Evolutionary conservation across 2,888 invertebrate species (phyloP), one percentile per base, ranked within the genome.

Genomic region (Leptothorax acervorum): DNA sequence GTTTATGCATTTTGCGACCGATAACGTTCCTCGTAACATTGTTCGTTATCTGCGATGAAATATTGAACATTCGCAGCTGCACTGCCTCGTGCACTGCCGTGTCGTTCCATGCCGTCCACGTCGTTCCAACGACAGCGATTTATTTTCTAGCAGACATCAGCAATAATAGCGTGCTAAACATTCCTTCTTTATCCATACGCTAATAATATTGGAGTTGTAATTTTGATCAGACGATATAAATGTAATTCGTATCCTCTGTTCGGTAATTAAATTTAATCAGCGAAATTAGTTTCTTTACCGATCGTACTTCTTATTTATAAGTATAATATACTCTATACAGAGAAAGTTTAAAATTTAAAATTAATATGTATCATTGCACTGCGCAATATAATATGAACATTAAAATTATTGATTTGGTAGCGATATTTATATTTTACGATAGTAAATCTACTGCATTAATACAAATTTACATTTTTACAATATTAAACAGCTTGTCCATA

Each of bases 1-100:
- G 18, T 81, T 39, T 39, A 73, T 35, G 12, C 39, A 48, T 81
- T 73, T 79, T 81, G 60, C 73, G 79, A 23, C 28, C 28, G 74
- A 81, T 71, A 60, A 66, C 35, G 11, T 53, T 57, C 31, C 48
- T 79, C 11, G 79, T 73, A 48, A 73, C 42, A 23, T 60, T 42
- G 2, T 39, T 60, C 79, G 57, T 81, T 73, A 60, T 81, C 74
- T 39, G 28, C 35, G 28, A 45, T 55, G 28, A 57, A 35, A 45
- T 12, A 39, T 81, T 39, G 45, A 81, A 48, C 74, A 23, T 57
- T 60, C 35, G 5, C n/a, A 45, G 48, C 12, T 45, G 11, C 8
- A 57, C 12, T 6, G 11, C 15, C 23, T 28, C 57, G n/a, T 28
- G 11, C 8, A 57, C 12, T 6, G 11, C 15, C 23, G 35, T 70